phyloP scores from a whole-genome alignment of 2,888 invertebrate genomes.

The Cephus pygmeus region DNA sequence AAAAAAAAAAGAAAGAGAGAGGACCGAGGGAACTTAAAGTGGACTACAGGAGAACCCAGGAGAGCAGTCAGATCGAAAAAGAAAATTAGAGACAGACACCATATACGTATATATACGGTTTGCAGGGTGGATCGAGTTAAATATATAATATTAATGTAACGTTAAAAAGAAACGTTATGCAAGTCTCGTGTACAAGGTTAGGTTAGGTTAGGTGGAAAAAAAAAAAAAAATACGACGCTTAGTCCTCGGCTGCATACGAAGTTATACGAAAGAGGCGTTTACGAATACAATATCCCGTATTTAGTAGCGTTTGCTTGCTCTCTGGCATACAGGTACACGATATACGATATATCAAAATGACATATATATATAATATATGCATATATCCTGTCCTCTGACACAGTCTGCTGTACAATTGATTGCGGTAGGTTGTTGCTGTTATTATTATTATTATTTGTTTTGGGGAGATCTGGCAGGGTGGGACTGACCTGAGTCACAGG shows the following conservation, averaged over 20 bases:
- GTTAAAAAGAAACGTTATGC: background rate
- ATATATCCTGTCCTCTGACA: background rate
- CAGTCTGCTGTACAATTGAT: background rate
- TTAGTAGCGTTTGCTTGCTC: background rate
- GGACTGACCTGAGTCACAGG: slow-evolving; percentile 63
- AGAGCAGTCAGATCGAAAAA: background rate
- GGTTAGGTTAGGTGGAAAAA: too few relatives aligned
- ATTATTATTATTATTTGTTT: slow-evolving; percentile 8
- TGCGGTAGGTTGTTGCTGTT: background rate
- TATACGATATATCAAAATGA: background rate
- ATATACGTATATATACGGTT: background rate
- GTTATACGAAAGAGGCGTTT: background rate
- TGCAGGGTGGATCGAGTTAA: background rate
- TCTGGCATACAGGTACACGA: background rate
- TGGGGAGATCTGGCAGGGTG: slow-evolving; percentile 32
- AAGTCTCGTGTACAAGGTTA: background rate
- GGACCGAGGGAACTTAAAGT: slow-evolving; percentile 13
- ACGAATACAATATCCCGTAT: background rate
- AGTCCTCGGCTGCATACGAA: background rate
- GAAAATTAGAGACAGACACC: background rate
- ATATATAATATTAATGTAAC: background rate
- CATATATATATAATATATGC: background rate
- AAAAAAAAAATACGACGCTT: background rate
- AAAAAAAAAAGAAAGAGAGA: background rate
- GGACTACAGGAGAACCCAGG: too few relatives aligned